Conservation (phyloP, 2,797 vertebrate genomes). For the Delichon dasypus region DNA sequence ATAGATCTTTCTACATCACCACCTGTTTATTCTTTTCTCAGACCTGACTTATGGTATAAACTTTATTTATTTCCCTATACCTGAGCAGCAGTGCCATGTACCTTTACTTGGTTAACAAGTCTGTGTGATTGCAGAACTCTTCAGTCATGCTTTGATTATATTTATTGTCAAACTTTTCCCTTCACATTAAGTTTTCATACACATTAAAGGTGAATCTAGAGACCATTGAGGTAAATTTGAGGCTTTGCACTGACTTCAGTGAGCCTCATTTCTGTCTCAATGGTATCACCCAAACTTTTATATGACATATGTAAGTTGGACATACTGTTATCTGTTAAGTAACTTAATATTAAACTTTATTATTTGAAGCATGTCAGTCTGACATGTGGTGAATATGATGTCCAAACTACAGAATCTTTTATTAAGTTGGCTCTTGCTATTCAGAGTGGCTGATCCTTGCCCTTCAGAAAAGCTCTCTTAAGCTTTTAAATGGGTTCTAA, state of each 20-base stretch:
- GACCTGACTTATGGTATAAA: background rate
- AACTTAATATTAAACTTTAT: background rate
- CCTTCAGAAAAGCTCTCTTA: background rate
- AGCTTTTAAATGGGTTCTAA: background rate
- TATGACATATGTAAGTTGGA: background rate
- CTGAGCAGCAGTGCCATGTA: background rate
- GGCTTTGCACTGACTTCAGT: background rate
- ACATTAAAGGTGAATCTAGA: background rate
- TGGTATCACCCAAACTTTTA: background rate
- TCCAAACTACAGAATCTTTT: background rate
- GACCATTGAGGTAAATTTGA: background rate
- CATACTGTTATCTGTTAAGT: background rate
- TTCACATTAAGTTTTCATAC: background rate
- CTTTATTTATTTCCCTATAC: background rate
- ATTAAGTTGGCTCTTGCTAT: background rate
- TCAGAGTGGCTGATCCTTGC: background rate
- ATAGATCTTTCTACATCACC: conserved; percentile 5
- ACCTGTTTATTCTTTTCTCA: conserved; percentile 14
- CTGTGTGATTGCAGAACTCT: background rate
- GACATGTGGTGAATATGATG: background rate
- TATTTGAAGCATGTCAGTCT: background rate
- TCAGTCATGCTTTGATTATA: background rate
- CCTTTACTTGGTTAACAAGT: background rate
- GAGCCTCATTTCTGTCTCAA: background rate
- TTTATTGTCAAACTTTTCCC: background rate